Evolutionary conservation across 2,113 vertebrate genomes (phyloP).

Genomic region (Gavialis gangeticus): DNA sequence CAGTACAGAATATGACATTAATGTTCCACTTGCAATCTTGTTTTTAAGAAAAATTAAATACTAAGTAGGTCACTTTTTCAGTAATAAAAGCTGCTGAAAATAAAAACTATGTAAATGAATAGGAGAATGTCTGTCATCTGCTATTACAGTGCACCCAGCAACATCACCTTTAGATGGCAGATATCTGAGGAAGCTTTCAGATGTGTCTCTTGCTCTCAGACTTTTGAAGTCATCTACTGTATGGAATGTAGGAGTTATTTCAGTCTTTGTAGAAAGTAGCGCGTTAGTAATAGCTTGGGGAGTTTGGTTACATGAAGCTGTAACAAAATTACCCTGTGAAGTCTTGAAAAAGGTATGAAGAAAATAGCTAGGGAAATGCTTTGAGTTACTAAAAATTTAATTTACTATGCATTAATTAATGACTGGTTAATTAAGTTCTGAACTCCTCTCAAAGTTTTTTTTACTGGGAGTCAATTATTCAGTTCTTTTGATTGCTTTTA

Average conservation of each 20-base stretch:
- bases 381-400: constrained; percentile 60
- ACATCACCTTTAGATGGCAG: not conserved
- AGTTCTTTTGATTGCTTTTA: not conserved
- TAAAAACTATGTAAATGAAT: not conserved
- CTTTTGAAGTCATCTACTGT: not conserved
- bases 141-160: not conserved
- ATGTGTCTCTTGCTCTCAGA: not conserved
- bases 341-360: constrained; percentile 37
- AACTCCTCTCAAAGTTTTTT: constrained; percentile 30
- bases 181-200: not conserved
- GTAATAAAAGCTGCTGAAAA: not conserved
- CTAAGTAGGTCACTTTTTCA: not conserved
- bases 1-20: not conserved
- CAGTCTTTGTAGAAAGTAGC: not conserved
- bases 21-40: not conserved
- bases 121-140: not conserved
- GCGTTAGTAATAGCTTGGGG: constrained; percentile 25
- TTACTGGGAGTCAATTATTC: constrained; percentile 19
- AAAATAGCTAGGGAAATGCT: constrained; percentile 43
- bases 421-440: constrained; percentile 36
- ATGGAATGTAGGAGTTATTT: not conserved
- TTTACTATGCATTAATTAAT: constrained; percentile 62
- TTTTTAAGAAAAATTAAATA: not conserved
- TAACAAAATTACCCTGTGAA: constrained; percentile 51
- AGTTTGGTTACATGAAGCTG: constrained; percentile 7